Evolutionary conservation across 2,797 vertebrate species (phyloP).

Genomic region (Chiroxiphia lanceolata): DNA sequence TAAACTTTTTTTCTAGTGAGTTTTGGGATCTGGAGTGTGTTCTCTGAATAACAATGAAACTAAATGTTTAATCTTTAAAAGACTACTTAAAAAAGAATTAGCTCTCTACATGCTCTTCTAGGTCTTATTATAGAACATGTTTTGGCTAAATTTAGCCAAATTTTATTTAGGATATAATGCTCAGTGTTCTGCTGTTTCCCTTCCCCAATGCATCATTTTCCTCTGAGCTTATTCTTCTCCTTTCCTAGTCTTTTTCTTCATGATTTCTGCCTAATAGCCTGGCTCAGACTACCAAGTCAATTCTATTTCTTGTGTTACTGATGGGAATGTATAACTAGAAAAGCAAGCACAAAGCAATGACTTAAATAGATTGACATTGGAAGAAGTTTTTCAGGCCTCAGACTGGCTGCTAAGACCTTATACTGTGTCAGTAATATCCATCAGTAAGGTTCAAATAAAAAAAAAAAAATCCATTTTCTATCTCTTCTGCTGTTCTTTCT

Average conservation of each 20-base stretch:
- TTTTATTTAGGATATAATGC: background rate
- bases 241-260: background rate
- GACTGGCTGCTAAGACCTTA: background rate
- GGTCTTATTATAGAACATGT: background rate
- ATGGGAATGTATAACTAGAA: conserved; percentile 6
- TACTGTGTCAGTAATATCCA: background rate
- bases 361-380: conserved; percentile 12
- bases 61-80: background rate
- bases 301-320: conserved; percentile 14
- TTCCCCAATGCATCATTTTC: background rate
- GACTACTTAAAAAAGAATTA: background rate
- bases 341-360: conserved; percentile 11
- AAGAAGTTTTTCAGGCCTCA: background rate
- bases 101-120: background rate
- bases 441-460: background rate
- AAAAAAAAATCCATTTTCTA: background rate
- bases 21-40: background rate
- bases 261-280: background rate
- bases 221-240: background rate
- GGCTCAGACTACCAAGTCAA: background rate
- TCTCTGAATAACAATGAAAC: background rate
- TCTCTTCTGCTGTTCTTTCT: background rate
- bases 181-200: background rate
- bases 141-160: background rate
- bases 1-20: background rate